Evolutionary conservation across 1,140 invertebrate species (phyloP).

Genomic region (Brachystomella parvula): DNA sequence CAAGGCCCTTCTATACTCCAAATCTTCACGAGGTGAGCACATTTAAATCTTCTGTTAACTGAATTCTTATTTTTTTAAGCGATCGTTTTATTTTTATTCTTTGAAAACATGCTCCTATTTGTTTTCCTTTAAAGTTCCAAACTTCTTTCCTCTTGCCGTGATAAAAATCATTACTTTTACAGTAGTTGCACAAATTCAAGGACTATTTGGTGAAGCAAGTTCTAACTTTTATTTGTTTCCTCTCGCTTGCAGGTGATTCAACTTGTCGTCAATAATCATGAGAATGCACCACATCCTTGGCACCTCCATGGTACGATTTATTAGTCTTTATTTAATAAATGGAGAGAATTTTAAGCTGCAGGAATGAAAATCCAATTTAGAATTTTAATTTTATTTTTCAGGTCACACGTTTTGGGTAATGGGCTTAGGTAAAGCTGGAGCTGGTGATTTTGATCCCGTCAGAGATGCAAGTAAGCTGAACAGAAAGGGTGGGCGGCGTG

Average conservation of each 20-base stretch:
- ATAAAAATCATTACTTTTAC: not conserved
- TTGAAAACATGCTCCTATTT: not conserved
- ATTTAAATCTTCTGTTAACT: not conserved
- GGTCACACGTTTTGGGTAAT: conserved; percentile 22
- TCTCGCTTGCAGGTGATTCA: conserved; percentile 2
- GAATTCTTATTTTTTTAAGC: too few species aligned
- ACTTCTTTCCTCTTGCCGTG: not conserved
- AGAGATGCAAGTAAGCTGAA: not conserved
- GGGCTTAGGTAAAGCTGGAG: not conserved
- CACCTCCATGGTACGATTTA: conserved; percentile 16
- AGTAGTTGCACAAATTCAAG: not conserved
- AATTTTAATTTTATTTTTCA: not conserved
- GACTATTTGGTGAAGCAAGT: not conserved
- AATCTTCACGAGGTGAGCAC: not conserved
- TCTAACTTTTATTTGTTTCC: not conserved
- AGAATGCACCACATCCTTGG: conserved; percentile 10
- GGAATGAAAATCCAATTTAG: not conserved
- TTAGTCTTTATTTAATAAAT: not conserved
- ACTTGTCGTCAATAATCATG: conserved; percentile 19
- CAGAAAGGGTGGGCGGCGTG: not conserved
- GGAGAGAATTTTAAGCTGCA: not conserved
- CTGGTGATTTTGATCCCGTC: not conserved
- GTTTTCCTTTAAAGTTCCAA: not conserved
- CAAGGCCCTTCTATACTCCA: conserved; percentile 1
- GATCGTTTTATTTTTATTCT: too few species aligned